Base-by-base conservation (phyloP, 2,113 vertebrate genomes). In the Puma concolor region DNA sequence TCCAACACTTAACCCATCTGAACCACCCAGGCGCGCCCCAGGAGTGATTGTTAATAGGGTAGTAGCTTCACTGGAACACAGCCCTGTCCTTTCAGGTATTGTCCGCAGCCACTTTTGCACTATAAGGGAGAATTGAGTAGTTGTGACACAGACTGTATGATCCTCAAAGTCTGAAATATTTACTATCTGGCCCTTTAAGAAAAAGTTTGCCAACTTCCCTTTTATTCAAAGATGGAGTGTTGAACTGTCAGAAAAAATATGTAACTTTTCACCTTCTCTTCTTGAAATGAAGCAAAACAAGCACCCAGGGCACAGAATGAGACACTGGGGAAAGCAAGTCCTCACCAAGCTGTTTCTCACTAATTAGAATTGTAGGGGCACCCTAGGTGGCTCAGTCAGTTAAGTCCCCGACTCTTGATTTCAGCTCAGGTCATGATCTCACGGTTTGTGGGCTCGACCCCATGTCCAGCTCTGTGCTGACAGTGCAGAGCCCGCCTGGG, bases 191-290 rank as follows among this genome's bases (percentile, higher is more conserved):
- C 4, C 4, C 84, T 94, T 38, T 48, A 57, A 71, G n/a, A 54
- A 69, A 60, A 84, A 74, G 29, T 63, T 41, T 63, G 25, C 81
- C 90, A 93, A 69, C 11, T 7, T 36, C 16, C 5, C 19, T 91
- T 72, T 72, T 7, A 94, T 79, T 84, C 76, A 71, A 52, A 97
- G 15, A 63, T 16, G 31, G 66, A 77, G 8, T 60, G 16, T 71
- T 85, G 33, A 96, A 77, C 50, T 41, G 16, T 54, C 48, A 89
- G 50, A 71, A 96, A 92, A n/a, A 89, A 90, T 27, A n/a, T 17
- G 25, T 19, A 96, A 95, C 4, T 76, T 87, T 54, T 80, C 21
- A 88, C 21, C 60, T 57, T 80, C 57, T 63, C 66, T 93, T 88
- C 86, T 77, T 83, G 36, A 83, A 71, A 54, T 41, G 50, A 93